Evolutionary conservation across 2,797 vertebrate species (phyloP), one percentile per base, ranked within the genome.

Genomic region (Graptemys geographica): DNA sequence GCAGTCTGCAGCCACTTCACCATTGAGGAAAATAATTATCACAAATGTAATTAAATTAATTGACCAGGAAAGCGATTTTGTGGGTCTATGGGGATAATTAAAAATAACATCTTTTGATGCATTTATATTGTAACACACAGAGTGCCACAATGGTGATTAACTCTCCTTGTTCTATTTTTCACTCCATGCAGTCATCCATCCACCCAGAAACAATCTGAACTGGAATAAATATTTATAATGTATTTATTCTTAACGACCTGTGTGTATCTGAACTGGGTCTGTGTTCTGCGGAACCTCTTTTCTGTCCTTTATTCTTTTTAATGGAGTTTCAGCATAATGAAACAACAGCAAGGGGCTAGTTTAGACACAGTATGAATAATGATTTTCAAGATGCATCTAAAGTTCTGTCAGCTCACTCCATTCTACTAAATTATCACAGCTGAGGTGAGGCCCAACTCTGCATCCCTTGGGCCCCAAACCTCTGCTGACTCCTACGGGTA

Each of bases 31-130:
- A 96, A 97, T 86, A 94, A 86, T 96, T 94, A 95, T 69, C 87
- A 57, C 89, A 96, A 96, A 88, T 91, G 95, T 97, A 96, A 97
- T 98, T 97, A 97, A 95, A 96, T 96, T 98, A 97, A 98, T 96
- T 97, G 97, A 97, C 97, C 81, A 90, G 96, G 94, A 89, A 97
- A 96, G 82, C 15, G 88, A 94, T 96, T 97, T 93, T 94, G 92
- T 28, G 87, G 81, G 89, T 56, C 90, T 83, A 49, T 83, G 84
- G 89, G 81, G 89, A 94, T 95, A 88, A 96, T 97, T 95, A 96
- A 95, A 90, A 33, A 62, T 76, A 94, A 92, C 83, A 89, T 90
- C 84, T 96, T 97, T 96, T 93, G 91, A 79, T 97, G 93, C 93
- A 44, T 93, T 92, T 92, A 28, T 47, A 62, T 90, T 93, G 41